These are phyloP conservation scores for Hormiphora californensis DNA, from an alignment of 37 sponge, comb jelly and placozoan genomes.

Conservation along the genomic window DNA sequence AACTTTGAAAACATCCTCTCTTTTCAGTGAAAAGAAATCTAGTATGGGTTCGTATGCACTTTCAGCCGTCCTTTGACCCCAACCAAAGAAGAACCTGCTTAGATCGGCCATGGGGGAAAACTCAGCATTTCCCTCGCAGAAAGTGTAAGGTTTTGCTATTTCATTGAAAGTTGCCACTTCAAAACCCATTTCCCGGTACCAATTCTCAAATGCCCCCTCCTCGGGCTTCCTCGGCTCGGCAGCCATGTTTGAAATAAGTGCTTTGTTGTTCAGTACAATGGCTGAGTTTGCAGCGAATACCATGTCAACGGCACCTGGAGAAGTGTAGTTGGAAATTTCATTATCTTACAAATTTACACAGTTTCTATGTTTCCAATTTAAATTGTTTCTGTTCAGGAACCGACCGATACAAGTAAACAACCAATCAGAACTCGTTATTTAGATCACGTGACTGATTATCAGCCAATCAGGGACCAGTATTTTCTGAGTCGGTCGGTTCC, in stretches of 20 bases:
- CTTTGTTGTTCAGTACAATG: constrained; percentile 13
- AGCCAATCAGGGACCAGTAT: too few relatives aligned
- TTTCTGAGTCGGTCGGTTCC: too few relatives aligned
- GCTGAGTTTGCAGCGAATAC: constrained; percentile 23
- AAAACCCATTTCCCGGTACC: constrained; percentile 6
- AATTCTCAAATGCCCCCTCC: background rate
- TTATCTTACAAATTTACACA: too few relatives aligned
- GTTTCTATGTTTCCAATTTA: too few relatives aligned
- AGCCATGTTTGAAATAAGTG: background rate
- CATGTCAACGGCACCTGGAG: constrained; percentile 19
- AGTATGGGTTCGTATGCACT: background rate
- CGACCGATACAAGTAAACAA: background rate
- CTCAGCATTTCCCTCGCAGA: constrained; percentile 43
- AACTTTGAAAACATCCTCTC: constrained; percentile 26
- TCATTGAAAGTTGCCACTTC: background rate
- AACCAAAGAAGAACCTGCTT: constrained; percentile 17
- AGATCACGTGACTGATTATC: too few relatives aligned
- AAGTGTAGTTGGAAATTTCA: background rate
- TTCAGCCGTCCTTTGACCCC: background rate
- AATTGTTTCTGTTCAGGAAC: too few relatives aligned
- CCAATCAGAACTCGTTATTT: too few relatives aligned
- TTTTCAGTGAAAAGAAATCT: background rate
- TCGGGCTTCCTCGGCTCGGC: background rate
- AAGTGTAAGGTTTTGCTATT: background rate
- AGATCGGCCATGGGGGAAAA: background rate